Percentiles rank a stretch among this genome's conserved stretches.
phyloP scores from a whole-genome alignment of 2,797 vertebrate genomes.

The Numenius phaeopus region DNA sequence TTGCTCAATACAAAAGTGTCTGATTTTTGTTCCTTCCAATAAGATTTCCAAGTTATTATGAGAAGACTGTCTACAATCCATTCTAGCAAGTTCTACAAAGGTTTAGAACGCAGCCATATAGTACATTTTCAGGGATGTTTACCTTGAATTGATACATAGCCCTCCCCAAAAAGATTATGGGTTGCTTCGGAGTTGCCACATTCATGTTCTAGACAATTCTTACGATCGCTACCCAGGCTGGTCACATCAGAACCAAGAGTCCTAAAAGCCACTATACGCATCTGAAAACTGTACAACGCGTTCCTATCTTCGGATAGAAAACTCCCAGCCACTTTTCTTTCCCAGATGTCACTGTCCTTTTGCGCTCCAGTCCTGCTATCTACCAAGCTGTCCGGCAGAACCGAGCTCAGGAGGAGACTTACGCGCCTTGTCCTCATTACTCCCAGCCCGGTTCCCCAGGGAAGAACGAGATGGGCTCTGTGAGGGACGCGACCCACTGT shows the following conservation, averaged over 20 bases:
- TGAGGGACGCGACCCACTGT: accelerated
- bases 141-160: background rate
- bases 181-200: no score
- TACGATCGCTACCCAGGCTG: accelerated
- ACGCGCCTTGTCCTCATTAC: accelerated
- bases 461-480: accelerated
- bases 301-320: accelerated
- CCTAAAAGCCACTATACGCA: accelerated
- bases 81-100: background rate
- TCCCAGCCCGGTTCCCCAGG: background rate
- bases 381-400: accelerated
- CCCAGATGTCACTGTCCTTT: accelerated
- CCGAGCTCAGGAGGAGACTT: background rate
- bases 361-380: accelerated
- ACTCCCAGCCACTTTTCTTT: accelerated
- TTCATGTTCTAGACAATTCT: accelerated
- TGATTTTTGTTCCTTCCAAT: background rate
- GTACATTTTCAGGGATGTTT: background rate
- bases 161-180: accelerated
- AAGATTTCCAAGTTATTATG: background rate
- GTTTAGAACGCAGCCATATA: accelerated
- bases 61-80: background rate
- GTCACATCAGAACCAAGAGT: background rate
- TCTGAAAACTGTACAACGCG: background rate
- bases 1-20: background rate